Evolutionary conservation across 1,140 invertebrate species (phyloP).

Genomic region (Mycetomoellerius zeteki): DNA sequence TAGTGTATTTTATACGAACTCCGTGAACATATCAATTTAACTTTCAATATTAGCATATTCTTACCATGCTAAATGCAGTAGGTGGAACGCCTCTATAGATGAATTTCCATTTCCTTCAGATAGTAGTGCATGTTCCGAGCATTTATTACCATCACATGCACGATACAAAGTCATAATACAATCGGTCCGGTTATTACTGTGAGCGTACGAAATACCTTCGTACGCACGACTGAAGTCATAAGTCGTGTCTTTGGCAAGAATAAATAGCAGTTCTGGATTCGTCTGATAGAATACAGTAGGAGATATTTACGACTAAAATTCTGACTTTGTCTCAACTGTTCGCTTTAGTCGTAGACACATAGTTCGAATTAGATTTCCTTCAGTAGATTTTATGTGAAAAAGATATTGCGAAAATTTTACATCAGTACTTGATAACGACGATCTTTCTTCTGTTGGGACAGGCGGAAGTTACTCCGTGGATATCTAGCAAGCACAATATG

Average conservation of each 20-base stretch:
- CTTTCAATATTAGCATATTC: slow-evolving; percentile 1
- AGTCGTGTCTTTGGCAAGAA: not conserved
- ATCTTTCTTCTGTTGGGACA: slow-evolving; percentile 83
- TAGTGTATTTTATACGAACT: not conserved
- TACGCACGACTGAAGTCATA: not conserved
- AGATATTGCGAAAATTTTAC: not conserved
- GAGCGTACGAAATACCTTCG: not conserved
- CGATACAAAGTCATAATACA: slow-evolving; percentile 54
- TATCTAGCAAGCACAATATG: slow-evolving; percentile 99
- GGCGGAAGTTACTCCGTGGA: slow-evolving; percentile 98
- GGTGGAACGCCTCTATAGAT: slow-evolving; percentile 22
- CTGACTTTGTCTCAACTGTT: slow-evolving; percentile 52
- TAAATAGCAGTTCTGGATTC: not conserved
- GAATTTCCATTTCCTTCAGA: slow-evolving; percentile 17
- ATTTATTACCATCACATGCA: slow-evolving; percentile 11
- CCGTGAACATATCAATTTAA: not conserved
- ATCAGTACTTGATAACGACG: not conserved
- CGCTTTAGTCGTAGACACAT: slow-evolving; percentile 29
- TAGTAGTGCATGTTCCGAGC: slow-evolving; percentile 45
- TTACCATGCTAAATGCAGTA: slow-evolving; percentile 3
- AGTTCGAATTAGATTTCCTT: slow-evolving; percentile 11
- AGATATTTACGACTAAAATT: slow-evolving; percentile 17
- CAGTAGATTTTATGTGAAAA: slow-evolving; percentile 27
- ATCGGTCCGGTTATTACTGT: not conserved
- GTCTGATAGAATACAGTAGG: not conserved